Conservation (phyloP, 1,140 invertebrate genomes). For the Charaxes varanes region DNA sequence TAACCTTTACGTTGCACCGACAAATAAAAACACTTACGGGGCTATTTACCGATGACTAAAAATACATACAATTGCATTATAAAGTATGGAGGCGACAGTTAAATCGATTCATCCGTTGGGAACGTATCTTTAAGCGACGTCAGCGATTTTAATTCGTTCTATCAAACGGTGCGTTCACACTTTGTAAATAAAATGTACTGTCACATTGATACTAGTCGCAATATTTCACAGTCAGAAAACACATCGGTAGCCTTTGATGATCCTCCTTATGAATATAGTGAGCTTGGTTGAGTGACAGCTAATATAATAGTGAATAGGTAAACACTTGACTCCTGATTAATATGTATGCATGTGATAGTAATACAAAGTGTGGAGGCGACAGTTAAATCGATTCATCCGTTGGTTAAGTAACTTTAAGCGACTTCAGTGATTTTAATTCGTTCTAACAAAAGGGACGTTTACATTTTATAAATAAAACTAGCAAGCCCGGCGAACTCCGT, state of each 20-base stretch:
- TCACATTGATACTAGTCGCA: slow-evolving; percentile 60
- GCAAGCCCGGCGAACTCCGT: too few relatives aligned
- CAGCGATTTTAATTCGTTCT: slow-evolving; percentile 55
- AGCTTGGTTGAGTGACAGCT: slow-evolving; percentile 38
- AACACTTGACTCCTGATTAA: too few relatives aligned
- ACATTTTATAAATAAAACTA: too few relatives aligned
- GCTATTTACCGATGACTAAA: slow-evolving; percentile 2
- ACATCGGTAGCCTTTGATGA: slow-evolving; percentile 55
- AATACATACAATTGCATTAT: slow-evolving; percentile 23
- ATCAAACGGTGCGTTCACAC: slow-evolving; percentile 43
- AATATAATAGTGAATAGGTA: too few relatives aligned
- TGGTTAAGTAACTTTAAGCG: too few relatives aligned
- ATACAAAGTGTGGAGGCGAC: too few relatives aligned
- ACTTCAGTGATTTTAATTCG: too few relatives aligned
- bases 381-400: too few relatives aligned
- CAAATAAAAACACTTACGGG: slow-evolving; percentile 7
- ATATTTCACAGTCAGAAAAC: slow-evolving; percentile 57
- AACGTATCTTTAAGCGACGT: slow-evolving; percentile 23
- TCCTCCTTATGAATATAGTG: slow-evolving; percentile 59
- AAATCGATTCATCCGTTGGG: slow-evolving; percentile 43
- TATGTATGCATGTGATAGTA: too few relatives aligned
- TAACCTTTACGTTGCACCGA: slow-evolving; percentile 9
- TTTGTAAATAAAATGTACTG: slow-evolving; percentile 59
- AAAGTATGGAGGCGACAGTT: slow-evolving; percentile 38
- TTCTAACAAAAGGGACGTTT: too few relatives aligned